Evolutionary conservation across 1,140 invertebrate genomes (phyloP), one percentile per base, ranked within the genome.

Genomic region (Subanguina moxae): DNA sequence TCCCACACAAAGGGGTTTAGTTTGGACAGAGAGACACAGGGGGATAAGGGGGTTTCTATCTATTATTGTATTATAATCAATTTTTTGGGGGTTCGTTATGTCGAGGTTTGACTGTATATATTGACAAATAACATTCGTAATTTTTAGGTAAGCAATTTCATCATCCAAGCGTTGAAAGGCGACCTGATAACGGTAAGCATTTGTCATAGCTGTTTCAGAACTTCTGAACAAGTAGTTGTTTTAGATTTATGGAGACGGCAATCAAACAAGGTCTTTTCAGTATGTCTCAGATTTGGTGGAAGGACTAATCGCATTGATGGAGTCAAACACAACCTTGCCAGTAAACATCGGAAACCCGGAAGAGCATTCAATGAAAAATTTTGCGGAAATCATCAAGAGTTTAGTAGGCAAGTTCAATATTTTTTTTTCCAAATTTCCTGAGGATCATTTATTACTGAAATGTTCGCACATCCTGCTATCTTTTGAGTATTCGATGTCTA

Each of bases 271-370:
- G 8, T 97, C 94, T 0, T 98, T 99, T 84, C 95, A 97, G 84
- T 99, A 97, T 82, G 91, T 99, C 11, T 91, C 90, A 21, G 96
- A 99, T 86, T 86, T 99, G 62, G 92, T 99, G 0, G 91, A 97
- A 80, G 96, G 96, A 0, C 84, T 99, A 11, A 88, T 97, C 32
- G 85, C 88, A 0, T 83, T 99, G 25, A 98, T 98, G 95, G 88
- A 89, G 43, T 92, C 91, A 32, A 97, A 95, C 86, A 95, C 91
- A 81, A 89, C 91, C 0, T 86, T 88, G 74, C 95, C 96, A 23
- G 88, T 98, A 0, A 99, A 99, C 85, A 84, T 99, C 65, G 96
- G 96, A 28, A 99, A 98, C 87, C 95, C 96, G 0, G 91, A 93
- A 32, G 96, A 99, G 85, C 90, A 96, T 83, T 92, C 91, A 0